Evolutionary conservation across 2,797 vertebrate species (phyloP), one percentile per base, ranked within the genome.

Genomic region (Pampus argenteus): DNA sequence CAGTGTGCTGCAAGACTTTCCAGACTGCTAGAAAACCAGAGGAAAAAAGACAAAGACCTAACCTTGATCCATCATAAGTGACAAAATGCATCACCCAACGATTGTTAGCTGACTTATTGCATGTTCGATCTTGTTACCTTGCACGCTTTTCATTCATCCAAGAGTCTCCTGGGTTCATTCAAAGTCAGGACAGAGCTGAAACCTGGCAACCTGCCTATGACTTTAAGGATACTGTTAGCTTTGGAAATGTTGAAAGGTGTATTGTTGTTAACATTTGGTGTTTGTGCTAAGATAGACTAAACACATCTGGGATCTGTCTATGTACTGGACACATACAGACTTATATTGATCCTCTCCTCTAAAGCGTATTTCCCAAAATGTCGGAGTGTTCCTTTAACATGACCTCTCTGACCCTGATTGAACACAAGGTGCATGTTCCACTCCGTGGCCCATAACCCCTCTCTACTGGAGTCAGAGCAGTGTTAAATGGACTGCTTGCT

Each of bases 401-500:
- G 54, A 28, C 45, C 68, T 55, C 3, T 20, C 2, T 62, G 61
- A 62, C 62, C 54, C 51, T 48, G 52, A 58, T 5, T 60, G 40
- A 79, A 65, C 48, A 36, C 26, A 44, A 15, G 51, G 59, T 48
- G 45, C 54, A 18, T 64, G 74, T 74, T 70, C 66, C 71, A 48
- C 65, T 75, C 54, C 52, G 26, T 36, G 54, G 65, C 51, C 50
- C 57, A 5, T 74, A 22, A 55, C 22, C 61, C 36, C 42, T 23
- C 47, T 47, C 76, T 44, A 70, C 77, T 74, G 63, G 78, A 81
- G 72, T 20, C 48, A 3, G 65, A 69, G 52, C 36, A 6, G 20
- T 61, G 78, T 64, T 78, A 76, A 83, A 88, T 78, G 65, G 55
- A 66, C 72, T 66, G 40, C 61, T 64, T 1, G 14, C 64, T 56